phyloP scores from a whole-genome alignment of 2,888 invertebrate species.

The Dexiosoma caninum region DNA sequence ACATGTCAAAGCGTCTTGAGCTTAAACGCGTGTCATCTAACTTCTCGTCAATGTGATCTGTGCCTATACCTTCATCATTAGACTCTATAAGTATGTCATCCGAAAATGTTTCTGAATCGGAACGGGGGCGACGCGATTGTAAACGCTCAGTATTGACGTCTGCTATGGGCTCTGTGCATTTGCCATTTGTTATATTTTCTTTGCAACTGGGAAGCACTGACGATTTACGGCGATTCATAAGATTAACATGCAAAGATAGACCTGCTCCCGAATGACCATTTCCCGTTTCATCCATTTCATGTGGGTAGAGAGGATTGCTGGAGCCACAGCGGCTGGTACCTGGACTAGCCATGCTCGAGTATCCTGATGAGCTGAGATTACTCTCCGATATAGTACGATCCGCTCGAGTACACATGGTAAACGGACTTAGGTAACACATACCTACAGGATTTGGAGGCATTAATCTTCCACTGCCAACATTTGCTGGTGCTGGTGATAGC shows the following conservation, averaged over 20 bases:
- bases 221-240: conserved; percentile 81
- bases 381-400: conserved; percentile 89
- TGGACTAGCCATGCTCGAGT: conserved; percentile 91
- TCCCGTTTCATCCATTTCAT: conserved; percentile 86
- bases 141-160: conserved; percentile 65
- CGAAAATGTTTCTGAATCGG: conserved; percentile 86
- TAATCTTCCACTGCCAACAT: conserved; percentile 73
- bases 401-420: conserved; percentile 84
- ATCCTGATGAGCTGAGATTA: conserved; percentile 89
- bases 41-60: conserved; percentile 84
- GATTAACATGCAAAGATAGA: conserved; percentile 70
- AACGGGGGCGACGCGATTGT: conserved; percentile 79
- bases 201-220: conserved; percentile 81
- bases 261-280: conserved; percentile 76
- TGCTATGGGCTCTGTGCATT: conserved; percentile 48
- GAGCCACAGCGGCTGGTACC: conserved; percentile 90
- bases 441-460: conserved; percentile 77
- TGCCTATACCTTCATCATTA: conserved; percentile 88
- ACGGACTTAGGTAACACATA: conserved; percentile 88
- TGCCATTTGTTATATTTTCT: conserved; percentile 78
- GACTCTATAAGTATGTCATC: conserved; percentile 85
- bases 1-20: conserved; percentile 64
- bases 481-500: conserved; percentile 81
- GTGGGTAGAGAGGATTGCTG: conserved; percentile 87
- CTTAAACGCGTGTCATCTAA: conserved; percentile 78